Conservation (phyloP, 2,888 invertebrate species). For the Halictus quadricinctus region DNA sequence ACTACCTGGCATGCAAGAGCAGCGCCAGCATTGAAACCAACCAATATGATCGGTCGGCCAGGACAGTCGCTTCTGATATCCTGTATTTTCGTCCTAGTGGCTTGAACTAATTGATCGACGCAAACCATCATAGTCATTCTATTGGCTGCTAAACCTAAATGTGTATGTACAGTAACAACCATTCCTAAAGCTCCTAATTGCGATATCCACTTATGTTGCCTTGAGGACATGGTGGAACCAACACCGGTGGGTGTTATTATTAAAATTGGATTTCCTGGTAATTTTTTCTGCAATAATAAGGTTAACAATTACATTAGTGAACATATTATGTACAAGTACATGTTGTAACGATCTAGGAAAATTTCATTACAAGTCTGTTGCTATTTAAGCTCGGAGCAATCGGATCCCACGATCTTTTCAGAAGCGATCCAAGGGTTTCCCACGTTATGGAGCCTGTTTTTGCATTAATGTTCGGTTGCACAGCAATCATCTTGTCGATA, state of each 20-base stretch:
- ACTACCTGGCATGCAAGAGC: conserved; percentile 88
- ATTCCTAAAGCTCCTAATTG: conserved; percentile 87
- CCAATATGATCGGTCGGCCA: conserved; percentile 88
- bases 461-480: conserved; percentile 83
- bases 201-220: conserved; percentile 88
- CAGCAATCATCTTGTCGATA: conserved; percentile 88
- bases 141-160: conserved; percentile 80
- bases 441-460: conserved; percentile 84
- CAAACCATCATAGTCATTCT: conserved; percentile 84
- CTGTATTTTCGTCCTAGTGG: conserved; percentile 88
- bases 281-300: conserved; percentile 83
- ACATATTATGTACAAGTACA: too few relatives aligned
- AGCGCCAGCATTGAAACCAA: conserved; percentile 91
- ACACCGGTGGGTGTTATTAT: conserved; percentile 85
- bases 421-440: conserved; percentile 86
- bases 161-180: conserved; percentile 86
- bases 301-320: background rate
- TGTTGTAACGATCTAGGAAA: conserved; percentile 17
- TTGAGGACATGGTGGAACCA: conserved; percentile 82
- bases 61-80: conserved; percentile 88
- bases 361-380: conserved; percentile 85
- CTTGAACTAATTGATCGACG: conserved; percentile 86
- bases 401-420: conserved; percentile 91
- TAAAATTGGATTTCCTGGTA: conserved; percentile 88
- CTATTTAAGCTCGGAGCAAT: conserved; percentile 84